Percentiles rank a stretch among this genome's conserved stretches.
Evolutionary conservation across 2,797 vertebrate genomes (phyloP).

Genomic region (Pachyuromys duprasi): DNA sequence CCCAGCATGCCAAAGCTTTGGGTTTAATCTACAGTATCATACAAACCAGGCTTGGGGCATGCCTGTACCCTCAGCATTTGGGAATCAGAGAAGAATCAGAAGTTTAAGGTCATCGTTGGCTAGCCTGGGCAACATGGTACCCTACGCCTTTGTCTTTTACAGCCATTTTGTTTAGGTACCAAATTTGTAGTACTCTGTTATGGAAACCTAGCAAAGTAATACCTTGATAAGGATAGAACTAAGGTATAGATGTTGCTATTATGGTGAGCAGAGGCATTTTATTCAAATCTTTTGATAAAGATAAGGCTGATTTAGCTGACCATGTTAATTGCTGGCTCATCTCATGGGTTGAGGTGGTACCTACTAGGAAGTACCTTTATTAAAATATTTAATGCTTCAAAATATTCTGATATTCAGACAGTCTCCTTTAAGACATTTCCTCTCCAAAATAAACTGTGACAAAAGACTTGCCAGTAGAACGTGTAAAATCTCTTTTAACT

Average conservation of each 20-base stretch:
- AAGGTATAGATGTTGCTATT: neutral
- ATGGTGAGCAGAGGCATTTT: neutral
- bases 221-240: neutral
- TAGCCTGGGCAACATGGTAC: neutral
- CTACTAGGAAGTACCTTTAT: slow-evolving; percentile 54
- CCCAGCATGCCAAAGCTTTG: neutral
- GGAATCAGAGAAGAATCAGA: neutral
- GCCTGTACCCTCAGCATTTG: neutral
- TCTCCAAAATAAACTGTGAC: slow-evolving; percentile 51
- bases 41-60: neutral
- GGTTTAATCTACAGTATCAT: neutral
- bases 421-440: slow-evolving; percentile 48
- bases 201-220: neutral
- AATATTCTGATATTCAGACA: slow-evolving; percentile 13
- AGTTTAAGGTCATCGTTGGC: neutral
- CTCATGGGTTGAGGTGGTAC: neutral
- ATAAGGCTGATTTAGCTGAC: neutral
- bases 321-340: neutral
- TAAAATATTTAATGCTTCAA: slow-evolving; percentile 56
- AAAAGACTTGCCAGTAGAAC: slow-evolving; percentile 51
- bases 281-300: slow-evolving; percentile 3
- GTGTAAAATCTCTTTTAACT: slow-evolving; percentile 67
- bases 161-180: neutral
- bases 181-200: neutral
- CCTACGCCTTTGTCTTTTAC: neutral